Base-by-base conservation (phyloP, 2,797 vertebrate genomes). In the Sebastes glaucus region DNA sequence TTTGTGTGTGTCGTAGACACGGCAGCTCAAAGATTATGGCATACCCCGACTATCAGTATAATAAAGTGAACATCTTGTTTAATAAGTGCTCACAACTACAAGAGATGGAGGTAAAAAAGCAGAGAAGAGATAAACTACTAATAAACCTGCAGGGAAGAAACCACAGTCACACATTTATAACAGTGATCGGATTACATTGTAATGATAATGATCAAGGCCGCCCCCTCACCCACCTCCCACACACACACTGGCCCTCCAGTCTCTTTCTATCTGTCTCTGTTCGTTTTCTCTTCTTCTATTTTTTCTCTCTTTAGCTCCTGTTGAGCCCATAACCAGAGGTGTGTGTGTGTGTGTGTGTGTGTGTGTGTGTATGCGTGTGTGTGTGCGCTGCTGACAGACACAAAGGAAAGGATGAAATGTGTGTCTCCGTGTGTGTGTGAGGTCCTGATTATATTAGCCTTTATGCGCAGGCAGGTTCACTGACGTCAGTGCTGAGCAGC, bases 401-500 rank as follows among this genome's bases (percentile, higher is more conserved):
- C 75, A 84, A 86, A 87, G 52, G 57, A 53, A 78, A 73, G 56
- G 74, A 85, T 33, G 38, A 55, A 69, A 32, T 63, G 74, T 61
- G 74, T 59, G 76, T 63, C 5, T 46, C 14, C 0, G 73, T 64
- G 64, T 65, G 64, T 73, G 74, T 67, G 76, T 27, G 71, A 60
- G 78, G 38, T 67, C 63, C 69, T 92, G 90, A 92, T 93, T 93
- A 83, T 80, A 89, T 93, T 92, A 92, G 85, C 84, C 85, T 92
- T 90, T 89, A 87, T 88, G 80, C 70, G 70, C 81, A 81, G 55
- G 75, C 84, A 89, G 88, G 86, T 84, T 82, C 77, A 78, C 78
- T 94, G 93, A 94, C 88, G 87, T 94, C 93, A 93, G 73, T 66
- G 66, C 73, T 72, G 69, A 82, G 83, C 77, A 77, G 69, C 71